phyloP scores from a whole-genome alignment of 2,113 vertebrate genomes.

The Dromas ardeola region DNA sequence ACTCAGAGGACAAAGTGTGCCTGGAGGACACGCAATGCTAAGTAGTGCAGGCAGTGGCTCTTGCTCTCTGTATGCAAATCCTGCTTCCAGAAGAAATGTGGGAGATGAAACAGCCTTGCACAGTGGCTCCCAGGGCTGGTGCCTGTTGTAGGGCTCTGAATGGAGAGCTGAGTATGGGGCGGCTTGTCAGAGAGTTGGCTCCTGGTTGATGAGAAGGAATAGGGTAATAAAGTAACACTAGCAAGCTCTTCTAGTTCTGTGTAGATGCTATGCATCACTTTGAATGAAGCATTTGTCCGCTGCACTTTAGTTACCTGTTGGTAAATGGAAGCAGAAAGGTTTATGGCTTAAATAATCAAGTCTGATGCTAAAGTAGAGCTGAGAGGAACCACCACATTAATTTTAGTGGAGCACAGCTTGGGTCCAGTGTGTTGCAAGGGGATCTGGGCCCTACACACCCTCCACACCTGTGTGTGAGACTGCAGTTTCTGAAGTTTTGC shows the following conservation, averaged over 20 bases:
- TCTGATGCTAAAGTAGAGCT: neutral
- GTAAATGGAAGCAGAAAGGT: neutral
- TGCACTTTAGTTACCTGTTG: neutral
- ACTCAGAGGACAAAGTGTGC: slow-evolving; percentile 56
- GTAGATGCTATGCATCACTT: neutral
- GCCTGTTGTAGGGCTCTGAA: neutral
- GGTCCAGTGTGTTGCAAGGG: neutral
- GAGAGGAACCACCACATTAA: neutral
- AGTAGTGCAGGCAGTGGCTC: neutral
- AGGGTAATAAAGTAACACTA: neutral
- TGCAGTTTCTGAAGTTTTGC: neutral
- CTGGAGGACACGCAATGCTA: slow-evolving; percentile 3
- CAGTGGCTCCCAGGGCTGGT: neutral
- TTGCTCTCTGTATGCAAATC: neutral
- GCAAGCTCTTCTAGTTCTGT: neutral
- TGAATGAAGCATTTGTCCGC: neutral
- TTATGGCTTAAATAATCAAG: neutral
- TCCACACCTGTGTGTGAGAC: too few relatives aligned
- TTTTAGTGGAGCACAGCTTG: neutral
- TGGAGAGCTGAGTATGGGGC: neutral
- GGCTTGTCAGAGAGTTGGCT: neutral
- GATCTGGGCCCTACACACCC: neutral
- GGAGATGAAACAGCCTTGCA: neutral
- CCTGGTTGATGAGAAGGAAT: neutral
- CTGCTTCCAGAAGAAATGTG: neutral